phyloP scores from a whole-genome alignment of 2,888 invertebrate species.

The Apotomis turbidana region DNA sequence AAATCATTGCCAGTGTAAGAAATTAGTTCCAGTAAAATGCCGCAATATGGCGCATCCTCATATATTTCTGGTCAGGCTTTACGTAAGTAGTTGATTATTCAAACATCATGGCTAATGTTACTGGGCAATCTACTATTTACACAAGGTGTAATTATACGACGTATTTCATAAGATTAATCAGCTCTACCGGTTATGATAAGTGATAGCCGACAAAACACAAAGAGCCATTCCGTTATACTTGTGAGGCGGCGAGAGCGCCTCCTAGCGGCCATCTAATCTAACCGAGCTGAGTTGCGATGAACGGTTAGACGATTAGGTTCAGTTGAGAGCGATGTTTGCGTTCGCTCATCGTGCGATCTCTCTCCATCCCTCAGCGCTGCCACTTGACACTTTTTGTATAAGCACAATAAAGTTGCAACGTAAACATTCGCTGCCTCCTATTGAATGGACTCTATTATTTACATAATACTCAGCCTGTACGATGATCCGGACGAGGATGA shows the following conservation, averaged over 20 bases:
- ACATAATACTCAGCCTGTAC: too few species aligned
- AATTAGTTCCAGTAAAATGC: too few species aligned
- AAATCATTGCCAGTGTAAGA: too few species aligned
- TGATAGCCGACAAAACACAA: slow-evolving; percentile 3
- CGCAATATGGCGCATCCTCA: too few species aligned
- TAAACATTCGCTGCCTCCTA: slow-evolving; percentile 14
- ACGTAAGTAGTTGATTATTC: too few species aligned
- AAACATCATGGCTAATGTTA: too few species aligned
- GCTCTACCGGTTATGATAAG: background rate
- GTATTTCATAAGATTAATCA: too few species aligned
- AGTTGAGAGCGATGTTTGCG: background rate
- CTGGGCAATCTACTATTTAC: too few species aligned
- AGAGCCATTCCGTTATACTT: slow-evolving; percentile 1
- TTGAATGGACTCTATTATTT: background rate
- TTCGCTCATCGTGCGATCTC: slow-evolving; percentile 3
- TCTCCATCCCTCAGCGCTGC: background rate
- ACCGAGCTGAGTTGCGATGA: background rate
- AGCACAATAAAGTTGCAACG: slow-evolving; percentile 2
- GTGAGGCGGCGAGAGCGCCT: background rate
- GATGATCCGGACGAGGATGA: background rate
- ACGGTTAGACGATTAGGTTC: slow-evolving; percentile 3
- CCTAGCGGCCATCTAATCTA: background rate
- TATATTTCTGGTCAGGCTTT: too few species aligned
- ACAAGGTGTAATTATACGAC: too few species aligned
- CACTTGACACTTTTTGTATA: slow-evolving; percentile 24